Evolutionary conservation across 2,113 vertebrate genomes (phyloP).

Genomic region (Boulengeromyrus knoepffleri): DNA sequence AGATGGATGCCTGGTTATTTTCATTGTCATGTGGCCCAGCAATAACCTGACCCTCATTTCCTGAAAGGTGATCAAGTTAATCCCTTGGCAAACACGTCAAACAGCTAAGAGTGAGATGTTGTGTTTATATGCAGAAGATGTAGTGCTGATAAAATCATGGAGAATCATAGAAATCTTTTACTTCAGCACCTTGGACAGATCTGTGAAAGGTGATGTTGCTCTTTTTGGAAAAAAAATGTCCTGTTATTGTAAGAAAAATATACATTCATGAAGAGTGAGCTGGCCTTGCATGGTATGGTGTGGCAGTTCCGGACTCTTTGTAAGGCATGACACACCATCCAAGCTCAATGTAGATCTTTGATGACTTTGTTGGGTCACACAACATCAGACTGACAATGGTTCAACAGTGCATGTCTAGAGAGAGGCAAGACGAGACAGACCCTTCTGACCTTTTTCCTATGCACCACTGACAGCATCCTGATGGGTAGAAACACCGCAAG

Average conservation of each 20-base stretch:
- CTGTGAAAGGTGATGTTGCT: background rate
- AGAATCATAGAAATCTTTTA: background rate
- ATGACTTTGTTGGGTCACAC: background rate
- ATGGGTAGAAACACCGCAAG: background rate
- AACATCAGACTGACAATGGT: background rate
- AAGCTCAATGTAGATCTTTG: background rate
- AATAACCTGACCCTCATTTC: slow-evolving; percentile 9
- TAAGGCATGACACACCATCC: background rate
- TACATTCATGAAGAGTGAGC: background rate
- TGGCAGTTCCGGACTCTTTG: background rate
- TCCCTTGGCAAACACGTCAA: background rate
- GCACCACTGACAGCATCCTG: background rate
- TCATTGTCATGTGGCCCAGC: background rate
- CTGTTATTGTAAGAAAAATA: background rate
- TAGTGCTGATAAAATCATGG: background rate
- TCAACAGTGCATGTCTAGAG: background rate
- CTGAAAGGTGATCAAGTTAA: background rate
- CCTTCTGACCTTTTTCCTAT: background rate
- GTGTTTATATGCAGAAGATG: background rate
- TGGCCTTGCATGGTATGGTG: background rate
- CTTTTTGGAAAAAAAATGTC: background rate
- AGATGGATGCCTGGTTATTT: slow-evolving; percentile 3
- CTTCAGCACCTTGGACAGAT: slow-evolving; percentile 18
- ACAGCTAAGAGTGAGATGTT: background rate
- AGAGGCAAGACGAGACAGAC: background rate